Percentiles rank a stretch among this genome's conserved stretches.
These are phyloP conservation scores for Tetragnatha versicolor DNA, from an alignment of 1,140 invertebrate genomes.

Conservation along the genomic window DNA sequence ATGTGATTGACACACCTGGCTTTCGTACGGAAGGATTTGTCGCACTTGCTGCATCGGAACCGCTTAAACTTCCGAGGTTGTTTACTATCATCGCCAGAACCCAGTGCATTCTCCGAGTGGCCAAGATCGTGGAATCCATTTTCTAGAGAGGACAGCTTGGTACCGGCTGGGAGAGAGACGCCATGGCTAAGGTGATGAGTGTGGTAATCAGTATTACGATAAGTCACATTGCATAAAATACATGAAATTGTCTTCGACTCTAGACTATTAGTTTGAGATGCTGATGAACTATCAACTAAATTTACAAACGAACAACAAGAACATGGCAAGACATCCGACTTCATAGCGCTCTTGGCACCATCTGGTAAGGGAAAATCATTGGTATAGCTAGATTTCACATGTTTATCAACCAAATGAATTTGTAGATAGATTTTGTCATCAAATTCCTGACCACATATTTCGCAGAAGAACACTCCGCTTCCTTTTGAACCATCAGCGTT, in stretches of 20 bases:
- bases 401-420: constrained; percentile 69
- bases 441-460: constrained; percentile 67
- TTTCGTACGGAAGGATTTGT: constrained; percentile 63
- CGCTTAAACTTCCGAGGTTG: constrained; percentile 57
- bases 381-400: constrained; percentile 60
- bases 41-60: constrained; percentile 67
- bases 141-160: constrained; percentile 13
- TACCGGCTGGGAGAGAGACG: neutral
- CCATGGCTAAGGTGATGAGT: constrained; percentile 46
- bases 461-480: constrained; percentile 67
- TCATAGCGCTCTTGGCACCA: constrained; percentile 12
- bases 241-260: constrained; percentile 24
- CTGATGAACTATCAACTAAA: constrained; percentile 25
- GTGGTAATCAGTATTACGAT: constrained; percentile 39
- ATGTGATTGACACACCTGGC: constrained; percentile 64
- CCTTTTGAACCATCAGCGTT: constrained; percentile 65
- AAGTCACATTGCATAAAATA: constrained; percentile 39
- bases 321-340: constrained; percentile 34
- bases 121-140: constrained; percentile 25
- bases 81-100: constrained; percentile 14
- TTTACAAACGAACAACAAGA: constrained; percentile 49
- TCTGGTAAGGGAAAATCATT: constrained; percentile 13
- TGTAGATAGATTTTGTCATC: constrained; percentile 67
- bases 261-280: neutral
- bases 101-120: constrained; percentile 4